Evolutionary conservation across 1,140 invertebrate genomes (phyloP), one percentile per base, ranked within the genome.

Genomic region (Dreissena rostriformis): DNA sequence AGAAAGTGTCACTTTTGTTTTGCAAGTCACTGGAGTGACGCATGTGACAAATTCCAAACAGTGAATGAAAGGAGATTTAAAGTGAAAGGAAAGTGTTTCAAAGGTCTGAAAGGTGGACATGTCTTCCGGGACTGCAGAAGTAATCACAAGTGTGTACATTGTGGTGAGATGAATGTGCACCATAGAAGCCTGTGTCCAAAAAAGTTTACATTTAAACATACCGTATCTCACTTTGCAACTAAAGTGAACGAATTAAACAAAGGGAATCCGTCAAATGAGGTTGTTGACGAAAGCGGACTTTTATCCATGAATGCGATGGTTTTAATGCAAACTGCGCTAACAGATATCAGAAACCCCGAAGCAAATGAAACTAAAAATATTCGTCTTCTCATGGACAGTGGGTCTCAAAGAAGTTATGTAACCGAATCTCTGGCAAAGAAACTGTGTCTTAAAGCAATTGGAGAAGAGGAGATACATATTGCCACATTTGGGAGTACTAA

Each of bases 401-500:
- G 83, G 29, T 85, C 76, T 6, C 65, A 82, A 52, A 66, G 84
- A 17, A 71, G 77, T 53, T 85, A 81, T 76, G 55, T 81, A 51
- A 75, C 84, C 24, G 51, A 85, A 65, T 14, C n/a, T 19, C 53
- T 85, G 55, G 84, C 84, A 51, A 51, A 29, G 53, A 70, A 63
- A n/a, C 29, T 84, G n/a, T 28, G 63, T 52, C 29, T 85, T n/a
- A 74, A 85, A 71, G 28, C 15, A 1, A 49, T 63, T 17, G 26
- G 49, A 65, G 71, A 73, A 51, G 57, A 80, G 51, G 65, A 85
- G 61, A 76, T 85, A 10, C 63, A 10, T 14, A n/a, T 85, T 10
- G 71, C 72, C n/a, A 85, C 84, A n/a, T 81, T 85, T 71, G 84
- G 84, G 49, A 73, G 57, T 67, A 61, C 75, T 5, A 76, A 75